phyloP scores from a whole-genome alignment of 1,140 invertebrate species.

The Drosophila truncata region DNA sequence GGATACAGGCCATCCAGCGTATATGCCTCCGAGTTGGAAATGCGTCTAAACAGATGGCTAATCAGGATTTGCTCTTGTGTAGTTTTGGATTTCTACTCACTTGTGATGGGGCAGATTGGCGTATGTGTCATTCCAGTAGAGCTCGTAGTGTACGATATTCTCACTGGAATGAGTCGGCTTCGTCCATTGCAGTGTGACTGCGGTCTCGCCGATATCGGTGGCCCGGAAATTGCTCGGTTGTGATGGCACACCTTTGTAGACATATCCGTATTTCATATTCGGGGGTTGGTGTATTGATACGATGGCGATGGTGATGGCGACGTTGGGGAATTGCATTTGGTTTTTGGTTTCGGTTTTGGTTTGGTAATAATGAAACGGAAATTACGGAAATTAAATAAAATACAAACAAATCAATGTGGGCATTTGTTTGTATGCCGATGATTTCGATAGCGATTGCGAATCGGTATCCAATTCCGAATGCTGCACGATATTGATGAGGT shows the following conservation, averaged over 20 bases:
- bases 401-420: slow-evolving; percentile 81
- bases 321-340: slow-evolving; percentile 58
- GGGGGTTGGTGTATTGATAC: slow-evolving; percentile 10
- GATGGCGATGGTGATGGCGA: slow-evolving; percentile 2
- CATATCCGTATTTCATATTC: slow-evolving; percentile 36
- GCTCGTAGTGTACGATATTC: slow-evolving; percentile 96
- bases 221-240: slow-evolving; percentile 96
- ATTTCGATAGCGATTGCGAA: slow-evolving; percentile 32
- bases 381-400: slow-evolving; percentile 83
- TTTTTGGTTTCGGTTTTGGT: slow-evolving; percentile 50
- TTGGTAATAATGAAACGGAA: slow-evolving; percentile 81
- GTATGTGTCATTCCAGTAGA: slow-evolving; percentile 99
- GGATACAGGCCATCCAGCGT: slow-evolving; percentile 95
- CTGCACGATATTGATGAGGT: slow-evolving; percentile 41
- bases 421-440: slow-evolving; percentile 74
- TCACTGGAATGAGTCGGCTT: slow-evolving; percentile 95
- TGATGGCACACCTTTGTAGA: slow-evolving; percentile 92
- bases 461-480: slow-evolving; percentile 19
- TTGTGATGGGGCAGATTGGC: slow-evolving; percentile 91
- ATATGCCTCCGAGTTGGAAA: slow-evolving; percentile 93
- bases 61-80: slow-evolving; percentile 12
- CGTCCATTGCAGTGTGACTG: slow-evolving; percentile 95
- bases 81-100: slow-evolving; percentile 85
- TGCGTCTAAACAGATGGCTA: slow-evolving; percentile 86
- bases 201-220: slow-evolving; percentile 92